These are phyloP conservation scores for Microctonus hyperodae DNA, from an alignment of 2,888 invertebrate genomes.

Conservation along the genomic window DNA sequence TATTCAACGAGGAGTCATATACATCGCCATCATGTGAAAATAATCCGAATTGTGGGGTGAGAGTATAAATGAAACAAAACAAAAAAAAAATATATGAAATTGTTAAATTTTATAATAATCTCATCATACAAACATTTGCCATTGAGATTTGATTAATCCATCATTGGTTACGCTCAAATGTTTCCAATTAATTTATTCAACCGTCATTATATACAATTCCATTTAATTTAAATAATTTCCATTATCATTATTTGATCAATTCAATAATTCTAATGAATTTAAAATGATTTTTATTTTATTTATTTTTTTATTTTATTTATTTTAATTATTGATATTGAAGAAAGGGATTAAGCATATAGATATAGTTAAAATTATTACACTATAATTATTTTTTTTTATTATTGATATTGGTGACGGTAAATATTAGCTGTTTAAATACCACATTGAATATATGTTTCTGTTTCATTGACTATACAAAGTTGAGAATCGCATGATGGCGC, in stretches of 20 bases:
- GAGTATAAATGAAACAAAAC: background rate
- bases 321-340: no score
- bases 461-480: constrained; percentile 3
- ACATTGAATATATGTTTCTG: background rate
- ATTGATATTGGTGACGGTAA: no score
- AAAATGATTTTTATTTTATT: no score
- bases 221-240: background rate
- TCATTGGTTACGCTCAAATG: constrained; percentile 6
- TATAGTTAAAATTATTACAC: no score
- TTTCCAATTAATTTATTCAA: background rate
- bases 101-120: background rate
- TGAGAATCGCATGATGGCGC: constrained; percentile 4
- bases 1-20: constrained; percentile 17
- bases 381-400: no score
- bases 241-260: no score
- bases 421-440: background rate
- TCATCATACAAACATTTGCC: constrained; percentile 19
- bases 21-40: constrained; percentile 25
- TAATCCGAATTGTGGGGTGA: constrained; percentile 23
- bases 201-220: background rate
- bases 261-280: no score
- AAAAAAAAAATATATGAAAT: background rate
- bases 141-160: constrained; percentile 16
- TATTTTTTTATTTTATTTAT: no score
- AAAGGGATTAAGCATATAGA: no score